Conservation (phyloP, 64 coral and sea anemone genomes). For the Stichodactyla helianthus region DNA sequence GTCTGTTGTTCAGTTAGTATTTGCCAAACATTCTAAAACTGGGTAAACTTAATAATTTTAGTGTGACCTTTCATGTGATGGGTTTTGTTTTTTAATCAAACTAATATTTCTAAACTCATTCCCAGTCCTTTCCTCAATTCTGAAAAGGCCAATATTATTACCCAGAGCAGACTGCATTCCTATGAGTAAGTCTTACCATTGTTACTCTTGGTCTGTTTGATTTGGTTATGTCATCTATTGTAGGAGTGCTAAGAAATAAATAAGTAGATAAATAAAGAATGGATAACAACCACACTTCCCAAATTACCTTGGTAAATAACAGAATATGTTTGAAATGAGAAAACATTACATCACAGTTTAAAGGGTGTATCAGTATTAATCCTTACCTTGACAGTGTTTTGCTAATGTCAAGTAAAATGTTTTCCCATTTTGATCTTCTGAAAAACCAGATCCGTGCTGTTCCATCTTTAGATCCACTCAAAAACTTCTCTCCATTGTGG, state of each 20-base stretch:
- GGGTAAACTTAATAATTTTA: no score
- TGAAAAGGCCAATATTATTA: no score
- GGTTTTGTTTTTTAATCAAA: no score
- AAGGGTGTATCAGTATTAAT: no score
- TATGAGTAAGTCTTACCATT: slow-evolving; percentile 54
- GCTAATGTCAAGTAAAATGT: slow-evolving; percentile 69
- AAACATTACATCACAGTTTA: no score
- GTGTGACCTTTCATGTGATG: no score
- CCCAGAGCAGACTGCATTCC: no score
- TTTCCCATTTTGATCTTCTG: slow-evolving; percentile 83
- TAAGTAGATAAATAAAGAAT: not conserved
- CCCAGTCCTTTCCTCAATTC: no score
- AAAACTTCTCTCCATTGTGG: slow-evolving; percentile 91
- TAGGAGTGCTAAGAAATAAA: slow-evolving; percentile 39
- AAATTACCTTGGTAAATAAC: not conserved
- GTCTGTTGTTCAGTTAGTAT: no score
- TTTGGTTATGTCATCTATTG: slow-evolving; percentile 57
- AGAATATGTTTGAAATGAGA: no score
- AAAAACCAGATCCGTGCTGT: slow-evolving; percentile 96
- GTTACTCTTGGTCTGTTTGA: slow-evolving; percentile 78
- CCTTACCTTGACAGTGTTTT: slow-evolving; percentile 62
- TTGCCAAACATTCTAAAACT: no score
- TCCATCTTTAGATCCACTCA: slow-evolving; percentile 96
- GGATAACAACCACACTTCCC: not conserved
- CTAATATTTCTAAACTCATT: no score